Percentiles rank a stretch among this genome's conserved stretches.
Evolutionary conservation across 1,140 invertebrate species (phyloP).

Genomic region (Caenorhabditis tropicalis): DNA sequence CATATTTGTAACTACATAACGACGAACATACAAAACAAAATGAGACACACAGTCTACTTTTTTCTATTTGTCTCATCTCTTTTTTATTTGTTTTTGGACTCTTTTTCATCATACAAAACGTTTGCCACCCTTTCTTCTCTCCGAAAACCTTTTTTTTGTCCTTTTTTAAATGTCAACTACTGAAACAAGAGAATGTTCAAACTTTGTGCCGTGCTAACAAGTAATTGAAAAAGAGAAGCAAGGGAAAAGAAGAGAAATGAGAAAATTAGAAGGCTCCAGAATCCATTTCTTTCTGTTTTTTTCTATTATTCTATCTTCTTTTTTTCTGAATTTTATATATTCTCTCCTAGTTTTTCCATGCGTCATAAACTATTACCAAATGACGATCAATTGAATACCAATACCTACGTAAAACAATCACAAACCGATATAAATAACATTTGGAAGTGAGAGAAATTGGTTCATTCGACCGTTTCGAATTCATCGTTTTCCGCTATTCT

Average conservation of each 20-base stretch:
- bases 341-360: background rate
- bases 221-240: background rate
- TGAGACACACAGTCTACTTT: background rate
- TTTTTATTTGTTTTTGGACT: constrained; percentile 7
- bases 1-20: background rate
- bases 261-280: background rate
- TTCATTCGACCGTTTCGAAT: background rate
- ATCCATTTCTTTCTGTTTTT: background rate
- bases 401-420: background rate
- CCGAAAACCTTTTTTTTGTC: background rate
- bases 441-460: background rate
- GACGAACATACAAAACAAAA: background rate
- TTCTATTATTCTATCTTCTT: background rate
- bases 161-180: background rate
- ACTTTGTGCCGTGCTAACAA: background rate
- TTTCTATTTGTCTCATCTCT: background rate
- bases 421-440: background rate
- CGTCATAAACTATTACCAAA: background rate
- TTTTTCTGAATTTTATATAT: background rate
- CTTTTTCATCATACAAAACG: background rate
- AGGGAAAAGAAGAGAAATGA: background rate
- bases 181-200: constrained; percentile 41
- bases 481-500: too few relatives aligned
- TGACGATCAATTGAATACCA: background rate
- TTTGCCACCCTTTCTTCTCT: constrained; percentile 3